Evolutionary conservation across 2,797 vertebrate genomes (phyloP).

Genomic region (Sebastes hubbsi): DNA sequence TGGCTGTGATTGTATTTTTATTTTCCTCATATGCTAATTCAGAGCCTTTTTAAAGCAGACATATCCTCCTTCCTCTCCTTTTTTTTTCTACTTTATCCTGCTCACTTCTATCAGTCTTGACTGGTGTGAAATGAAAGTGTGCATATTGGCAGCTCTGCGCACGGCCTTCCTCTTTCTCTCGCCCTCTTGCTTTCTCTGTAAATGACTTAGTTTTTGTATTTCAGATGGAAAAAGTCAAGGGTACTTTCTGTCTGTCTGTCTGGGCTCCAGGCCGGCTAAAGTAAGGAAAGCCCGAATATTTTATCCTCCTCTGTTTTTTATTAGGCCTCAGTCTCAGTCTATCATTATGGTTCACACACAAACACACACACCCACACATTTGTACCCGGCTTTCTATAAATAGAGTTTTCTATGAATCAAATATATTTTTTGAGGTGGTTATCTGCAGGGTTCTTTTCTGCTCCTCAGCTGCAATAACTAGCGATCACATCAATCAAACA

Average conservation of each 20-base stretch:
- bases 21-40: background rate
- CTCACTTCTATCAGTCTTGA: slow-evolving; percentile 24
- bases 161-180: background rate
- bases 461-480: background rate
- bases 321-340: slow-evolving; percentile 49
- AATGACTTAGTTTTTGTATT: slow-evolving; percentile 29
- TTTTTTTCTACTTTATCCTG: background rate
- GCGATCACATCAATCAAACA: background rate
- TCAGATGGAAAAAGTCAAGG: slow-evolving; percentile 29
- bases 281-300: slow-evolving; percentile 25
- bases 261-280: slow-evolving; percentile 10
- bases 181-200: background rate
- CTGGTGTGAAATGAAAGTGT: slow-evolving; percentile 49
- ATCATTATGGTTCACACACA: slow-evolving; percentile 57
- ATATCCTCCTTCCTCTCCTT: background rate
- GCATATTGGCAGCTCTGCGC: background rate
- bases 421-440: background rate
- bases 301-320: slow-evolving; percentile 48
- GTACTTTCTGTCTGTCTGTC: slow-evolving; percentile 14
- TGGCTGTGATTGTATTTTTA: background rate
- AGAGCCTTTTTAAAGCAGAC: slow-evolving; percentile 6
- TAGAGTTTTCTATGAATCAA: slow-evolving; percentile 29
- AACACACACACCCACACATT: slow-evolving; percentile 30
- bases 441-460: background rate
- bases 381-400: slow-evolving; percentile 30